Base-by-base conservation (phyloP, 2,888 invertebrate species). In the Diachrysia chrysitis region DNA sequence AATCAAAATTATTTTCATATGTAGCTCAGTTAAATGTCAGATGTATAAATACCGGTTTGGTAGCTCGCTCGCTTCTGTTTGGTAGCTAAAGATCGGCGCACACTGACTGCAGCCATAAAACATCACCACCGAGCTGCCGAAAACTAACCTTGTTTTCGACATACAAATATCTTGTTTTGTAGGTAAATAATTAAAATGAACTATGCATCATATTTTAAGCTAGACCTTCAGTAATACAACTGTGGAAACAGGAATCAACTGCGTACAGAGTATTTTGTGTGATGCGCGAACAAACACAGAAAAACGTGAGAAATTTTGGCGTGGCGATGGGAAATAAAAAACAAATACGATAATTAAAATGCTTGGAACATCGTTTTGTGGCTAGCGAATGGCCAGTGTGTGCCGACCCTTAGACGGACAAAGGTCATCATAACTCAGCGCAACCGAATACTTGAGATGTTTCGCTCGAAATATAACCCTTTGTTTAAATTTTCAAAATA, bases 1-100 rank as follows among this genome's bases (percentile, higher is more conserved):
- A 61, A 78, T 73, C 70, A 63, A 76, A 72, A 79, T 84, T 83
- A 83, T 83, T 84, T 82, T 84, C 78, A 83, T 84, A 79, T 82
- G 85, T 81, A 71, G 81, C 75, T 73, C 81, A 79, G 80, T 78
- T 83, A 84, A 85, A 85, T 87, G 87, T 85, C 86, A 86, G 76
- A 65, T 75, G 72, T 85, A 85, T 83, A 82, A 87, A 87, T 87
- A 85, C 76, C 73, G 63, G 82, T 74, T 70, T 76, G 76, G 80
- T 78, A 37, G 76, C 79, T 83, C 73, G 79, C 64, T 62, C 72
- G 64, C 37, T 60, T 75, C 74, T 76, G 76, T 62, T 76, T 25
- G 16, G 54, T 21, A 19, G 19, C 48, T 51, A 42, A 42, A 42
- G 42, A 7, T 42, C 42, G n/a, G n/a, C 6, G n/a, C n/a, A 42